Base-by-base conservation (phyloP, 2,888 invertebrate species). In the Aplocera efformata region DNA sequence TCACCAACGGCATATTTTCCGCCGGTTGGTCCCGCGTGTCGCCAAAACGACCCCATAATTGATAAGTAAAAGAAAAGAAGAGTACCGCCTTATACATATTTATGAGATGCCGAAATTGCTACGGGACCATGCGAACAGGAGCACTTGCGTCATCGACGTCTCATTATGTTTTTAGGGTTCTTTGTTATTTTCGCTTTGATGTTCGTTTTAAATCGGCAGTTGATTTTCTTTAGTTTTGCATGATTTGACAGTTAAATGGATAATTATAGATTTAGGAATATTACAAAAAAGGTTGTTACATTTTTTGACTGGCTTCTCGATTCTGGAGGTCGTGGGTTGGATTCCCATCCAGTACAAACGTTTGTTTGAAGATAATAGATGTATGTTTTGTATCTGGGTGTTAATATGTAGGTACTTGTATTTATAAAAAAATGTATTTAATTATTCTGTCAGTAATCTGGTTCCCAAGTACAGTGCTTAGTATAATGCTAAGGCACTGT, bases 41-140 rank as follows among this genome's bases (percentile, higher is more conserved):
- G 73, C 67, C 74, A 79, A 82, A 85, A 86, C 80, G 81, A 73
- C 77, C 82, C 79, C 77, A 78, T 88, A 88, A 89, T 89, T 89
- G 88, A 84, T 88, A 88, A 88, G 86, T 84, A 84, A 84, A 86
- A 86, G 82, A 88, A 88, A 86, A 88, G 84, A 86, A 85, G 79
- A 79, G 67, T 62, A 71, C 79, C 74, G 73, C 77, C 79, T 77
- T 72, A 85, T 86, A 85, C 84, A 86, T 86, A 88, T 88, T 84
- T 86, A 86, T 88, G 85, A 86, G 81, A 61, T 65, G 72, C 74
- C 75, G 66, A 83, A 86, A 85, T 84, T 86, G 82, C 72, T 83
- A 76, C 79, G 79, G 83, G 77, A 76, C 81, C 82, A 63, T 86
- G 85, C 79, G 86, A 85, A 83, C 78, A 61, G 74, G 64, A 77